These are phyloP conservation scores for Zalophus californianus DNA, from an alignment of 2,797 vertebrate genomes.

Conservation along the genomic window DNA sequence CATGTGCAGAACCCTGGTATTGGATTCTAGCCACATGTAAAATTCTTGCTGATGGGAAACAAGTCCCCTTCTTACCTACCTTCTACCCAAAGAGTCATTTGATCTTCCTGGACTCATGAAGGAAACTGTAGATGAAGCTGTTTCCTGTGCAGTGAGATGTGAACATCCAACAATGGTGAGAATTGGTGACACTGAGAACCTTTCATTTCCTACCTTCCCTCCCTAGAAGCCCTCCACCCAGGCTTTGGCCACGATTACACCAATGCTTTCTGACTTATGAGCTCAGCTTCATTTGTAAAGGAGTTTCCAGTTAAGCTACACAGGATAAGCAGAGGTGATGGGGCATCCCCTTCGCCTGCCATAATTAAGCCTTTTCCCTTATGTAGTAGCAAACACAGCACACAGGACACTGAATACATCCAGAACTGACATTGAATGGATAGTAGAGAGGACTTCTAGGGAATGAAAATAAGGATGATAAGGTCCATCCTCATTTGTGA, in stretches of 20 bases:
- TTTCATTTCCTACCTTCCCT: background rate
- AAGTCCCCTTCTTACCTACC: conserved; percentile 8
- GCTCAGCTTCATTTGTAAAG: background rate
- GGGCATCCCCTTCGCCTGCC: background rate
- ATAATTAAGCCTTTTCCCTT: background rate
- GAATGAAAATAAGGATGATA: background rate
- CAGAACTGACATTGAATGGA: background rate
- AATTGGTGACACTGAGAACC: background rate
- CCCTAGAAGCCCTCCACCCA: background rate
- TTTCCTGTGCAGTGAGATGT: conserved; percentile 57
- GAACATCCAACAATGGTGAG: background rate
- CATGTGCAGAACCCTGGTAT: background rate
- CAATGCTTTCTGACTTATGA: background rate
- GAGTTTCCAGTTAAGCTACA: background rate
- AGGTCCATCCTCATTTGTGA: background rate
- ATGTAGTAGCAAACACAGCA: background rate
- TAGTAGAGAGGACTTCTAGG: background rate
- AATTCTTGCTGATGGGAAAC: conserved; percentile 36
- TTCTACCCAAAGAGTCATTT: background rate
- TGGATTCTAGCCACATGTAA: conserved; percentile 39
- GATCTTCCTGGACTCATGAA: conserved; percentile 21
- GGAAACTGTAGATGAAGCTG: conserved; percentile 65
- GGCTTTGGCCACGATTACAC: background rate
- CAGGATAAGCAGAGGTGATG: background rate
- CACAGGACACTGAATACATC: background rate